Evolutionary conservation across 2,113 vertebrate genomes (phyloP).

Genomic region (Ageneiosus marmoratus): DNA sequence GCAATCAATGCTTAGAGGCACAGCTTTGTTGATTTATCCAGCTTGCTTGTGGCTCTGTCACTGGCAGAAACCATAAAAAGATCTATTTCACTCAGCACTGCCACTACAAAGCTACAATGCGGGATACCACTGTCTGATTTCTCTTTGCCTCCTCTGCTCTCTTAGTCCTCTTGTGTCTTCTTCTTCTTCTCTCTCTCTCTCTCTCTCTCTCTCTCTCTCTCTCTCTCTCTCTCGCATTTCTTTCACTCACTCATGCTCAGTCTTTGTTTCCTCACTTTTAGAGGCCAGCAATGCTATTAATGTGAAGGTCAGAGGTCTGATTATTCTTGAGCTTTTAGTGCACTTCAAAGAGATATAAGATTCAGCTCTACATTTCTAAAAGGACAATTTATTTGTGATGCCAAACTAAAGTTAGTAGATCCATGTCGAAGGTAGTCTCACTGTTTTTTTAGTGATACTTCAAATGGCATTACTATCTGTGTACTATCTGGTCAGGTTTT

Average conservation of each 20-base stretch:
- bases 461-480: neutral
- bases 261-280: constrained; percentile 27
- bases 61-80: constrained; percentile 88
- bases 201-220: neutral
- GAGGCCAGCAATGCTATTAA: constrained; percentile 27
- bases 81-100: constrained; percentile 92
- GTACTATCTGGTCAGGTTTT: neutral
- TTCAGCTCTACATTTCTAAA: constrained; percentile 19
- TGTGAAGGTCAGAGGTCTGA: constrained; percentile 30
- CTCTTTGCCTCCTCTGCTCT: constrained; percentile 15
- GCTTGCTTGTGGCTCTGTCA: constrained; percentile 87
- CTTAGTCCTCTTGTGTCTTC: neutral
- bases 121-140: constrained; percentile 69
- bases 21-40: constrained; percentile 89
- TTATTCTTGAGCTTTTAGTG: constrained; percentile 27
- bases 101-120: constrained; percentile 87
- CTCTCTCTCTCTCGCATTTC: neutral
- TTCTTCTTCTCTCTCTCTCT: neutral
- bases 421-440: neutral
- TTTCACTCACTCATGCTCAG: neutral
- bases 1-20: constrained; percentile 85
- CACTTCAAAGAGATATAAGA: constrained; percentile 3
- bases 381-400: no score
- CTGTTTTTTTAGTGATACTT: neutral
- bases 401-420: neutral